A percentile compares a stretch with the other conserved stretches of the same genome.
Conservation (phyloP, 2,113 vertebrate genomes). For the cat (Felis catus) region F.catus_Fca126_mat1.0 CM031415.1:89931501-89932000, state of each 20-base stretch:
- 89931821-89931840: not conserved
- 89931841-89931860: not conserved
- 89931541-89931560: not conserved
- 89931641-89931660: not conserved
- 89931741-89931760: not conserved
- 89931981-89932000: not conserved
- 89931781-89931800: not conserved
- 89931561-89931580: not conserved
- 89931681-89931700: constrained; percentile 5
- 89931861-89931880: not conserved
- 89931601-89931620: not conserved
- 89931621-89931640: not conserved
- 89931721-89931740: not conserved
- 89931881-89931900: not conserved
- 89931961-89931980: not conserved
- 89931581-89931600: not conserved
- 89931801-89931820: not conserved
- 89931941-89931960: not conserved
- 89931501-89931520: not conserved
- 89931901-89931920: not conserved
- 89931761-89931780: not conserved
- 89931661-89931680: not conserved
- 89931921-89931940: not conserved
- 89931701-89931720: not conserved
- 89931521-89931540: not conserved